phyloP scores from a whole-genome alignment of 2,797 vertebrate species.

The Prionace glauca region DNA sequence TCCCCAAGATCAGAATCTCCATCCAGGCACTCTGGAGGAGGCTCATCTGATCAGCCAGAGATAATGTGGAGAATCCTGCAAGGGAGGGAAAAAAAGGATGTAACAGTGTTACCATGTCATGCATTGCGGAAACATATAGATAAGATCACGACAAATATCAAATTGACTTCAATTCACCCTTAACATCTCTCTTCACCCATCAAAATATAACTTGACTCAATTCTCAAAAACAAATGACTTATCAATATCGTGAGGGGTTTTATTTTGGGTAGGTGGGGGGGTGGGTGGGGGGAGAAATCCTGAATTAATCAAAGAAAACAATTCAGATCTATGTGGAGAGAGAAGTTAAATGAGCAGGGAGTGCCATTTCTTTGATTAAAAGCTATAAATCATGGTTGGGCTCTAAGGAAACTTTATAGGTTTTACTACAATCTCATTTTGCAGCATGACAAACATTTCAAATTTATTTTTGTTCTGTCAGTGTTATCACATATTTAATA shows the following conservation, averaged over 20 bases:
- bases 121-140: not conserved
- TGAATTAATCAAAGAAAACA: slow-evolving; percentile 14
- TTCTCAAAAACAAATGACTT: not conserved
- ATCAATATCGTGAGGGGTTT: not conserved
- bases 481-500: slow-evolving; percentile 12
- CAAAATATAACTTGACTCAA: not conserved
- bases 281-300: not conserved
- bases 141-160: not conserved
- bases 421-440: not conserved
- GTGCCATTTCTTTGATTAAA: slow-evolving; percentile 21
- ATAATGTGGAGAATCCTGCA: slow-evolving; percentile 92
- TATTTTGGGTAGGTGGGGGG: not conserved
- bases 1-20: slow-evolving; percentile 96
- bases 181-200: not conserved
- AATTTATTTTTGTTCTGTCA: slow-evolving; percentile 8
- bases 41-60: slow-evolving; percentile 98
- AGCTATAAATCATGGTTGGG: not conserved
- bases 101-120: not conserved
- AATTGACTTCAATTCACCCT: not conserved
- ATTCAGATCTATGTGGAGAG: not conserved
- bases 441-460: slow-evolving; percentile 6
- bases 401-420: not conserved
- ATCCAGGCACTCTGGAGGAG: slow-evolving; percentile 98
- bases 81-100: not conserved
- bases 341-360: slow-evolving; percentile 17